These are phyloP conservation scores for Osmerus eperlanus DNA, from an alignment of 2,113 vertebrate species.

Conservation along the genomic window DNA sequence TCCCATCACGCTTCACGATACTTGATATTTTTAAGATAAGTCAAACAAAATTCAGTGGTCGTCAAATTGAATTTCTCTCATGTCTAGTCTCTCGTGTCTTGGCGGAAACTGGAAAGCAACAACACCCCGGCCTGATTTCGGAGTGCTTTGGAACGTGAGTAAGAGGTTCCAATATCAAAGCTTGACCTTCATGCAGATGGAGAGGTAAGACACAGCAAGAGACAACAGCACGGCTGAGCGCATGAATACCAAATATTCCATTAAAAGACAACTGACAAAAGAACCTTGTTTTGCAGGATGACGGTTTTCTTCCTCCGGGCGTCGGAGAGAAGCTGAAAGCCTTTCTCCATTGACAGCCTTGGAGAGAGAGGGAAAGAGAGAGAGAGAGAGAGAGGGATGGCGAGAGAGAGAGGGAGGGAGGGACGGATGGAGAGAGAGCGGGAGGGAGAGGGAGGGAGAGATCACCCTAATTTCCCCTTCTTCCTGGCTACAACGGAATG, in stretches of 20 bases:
- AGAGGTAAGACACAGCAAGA: conserved; percentile 2
- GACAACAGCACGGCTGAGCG: conserved; percentile 18
- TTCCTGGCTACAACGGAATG: too few species aligned
- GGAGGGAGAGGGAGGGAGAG: too few species aligned
- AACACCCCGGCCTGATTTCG: conserved; percentile 9
- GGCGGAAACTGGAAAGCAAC: conserved; percentile 2
- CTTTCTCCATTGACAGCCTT: too few species aligned
- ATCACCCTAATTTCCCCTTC: too few species aligned
- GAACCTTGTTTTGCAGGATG: conserved; percentile 4
- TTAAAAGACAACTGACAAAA: conserved; percentile 42
- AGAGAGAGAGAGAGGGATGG: neutral
- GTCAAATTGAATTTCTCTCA: neutral
- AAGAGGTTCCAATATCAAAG: conserved; percentile 30
- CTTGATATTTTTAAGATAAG: neutral
- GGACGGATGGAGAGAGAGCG: too few species aligned
- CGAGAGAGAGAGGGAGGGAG: neutral
- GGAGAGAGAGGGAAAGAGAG: neutral
- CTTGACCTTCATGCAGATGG: conserved; percentile 35
- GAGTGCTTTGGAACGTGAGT: conserved; percentile 17
- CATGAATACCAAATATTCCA: conserved; percentile 37
- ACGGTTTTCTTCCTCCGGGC: conserved; percentile 24
- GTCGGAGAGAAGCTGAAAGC: too few species aligned
- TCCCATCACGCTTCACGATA: conserved; percentile 1
- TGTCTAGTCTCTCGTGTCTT: neutral
- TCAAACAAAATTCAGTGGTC: neutral